These are phyloP conservation scores for Melanotaenia maccullochi DNA, from an alignment of 2,797 vertebrate genomes.

Conservation along the genomic window DNA sequence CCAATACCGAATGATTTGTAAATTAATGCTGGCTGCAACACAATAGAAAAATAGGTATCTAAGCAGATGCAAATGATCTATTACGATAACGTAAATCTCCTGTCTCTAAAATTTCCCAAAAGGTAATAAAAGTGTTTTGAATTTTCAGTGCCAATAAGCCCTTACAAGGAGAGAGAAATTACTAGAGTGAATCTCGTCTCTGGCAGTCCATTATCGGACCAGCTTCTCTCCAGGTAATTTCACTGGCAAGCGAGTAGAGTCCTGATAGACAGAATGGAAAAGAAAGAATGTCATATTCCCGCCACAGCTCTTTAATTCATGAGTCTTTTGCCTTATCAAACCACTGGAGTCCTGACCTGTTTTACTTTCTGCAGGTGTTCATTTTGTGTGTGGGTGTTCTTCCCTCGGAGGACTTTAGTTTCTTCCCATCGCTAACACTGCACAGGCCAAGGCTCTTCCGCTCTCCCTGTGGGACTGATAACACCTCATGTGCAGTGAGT, in stretches of 20 bases:
- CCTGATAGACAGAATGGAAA: conserved; percentile 81
- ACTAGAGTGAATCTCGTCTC: conserved; percentile 71
- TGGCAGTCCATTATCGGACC: conserved; percentile 77
- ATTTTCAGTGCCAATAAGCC: conserved; percentile 70
- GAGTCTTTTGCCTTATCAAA: conserved; percentile 82
- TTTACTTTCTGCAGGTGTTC: conserved; percentile 80
- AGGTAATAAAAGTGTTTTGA: conserved; percentile 61
- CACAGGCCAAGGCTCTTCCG: conserved; percentile 60
- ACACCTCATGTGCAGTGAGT: conserved; percentile 70
- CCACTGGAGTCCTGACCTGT: conserved; percentile 80
- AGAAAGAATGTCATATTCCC: conserved; percentile 80
- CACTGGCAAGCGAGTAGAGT: conserved; percentile 67
- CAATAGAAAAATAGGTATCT: conserved; percentile 61
- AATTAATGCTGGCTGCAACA: conserved; percentile 53
- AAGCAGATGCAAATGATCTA: conserved; percentile 72
- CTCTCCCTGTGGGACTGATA: conserved; percentile 74
- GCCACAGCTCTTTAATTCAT: conserved; percentile 82
- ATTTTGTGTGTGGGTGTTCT: conserved; percentile 78
- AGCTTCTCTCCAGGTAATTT: conserved; percentile 80
- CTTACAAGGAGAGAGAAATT: conserved; percentile 68
- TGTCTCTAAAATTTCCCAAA: conserved; percentile 69
- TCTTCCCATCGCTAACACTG: conserved; percentile 55
- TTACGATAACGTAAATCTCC: conserved; percentile 70
- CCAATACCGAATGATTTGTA: conserved; percentile 53
- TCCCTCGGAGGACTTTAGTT: conserved; percentile 63